Evolutionary conservation across 2,888 invertebrate species (phyloP), one percentile per base, ranked within the genome.

Genomic region (Drosophila pegasa): DNA sequence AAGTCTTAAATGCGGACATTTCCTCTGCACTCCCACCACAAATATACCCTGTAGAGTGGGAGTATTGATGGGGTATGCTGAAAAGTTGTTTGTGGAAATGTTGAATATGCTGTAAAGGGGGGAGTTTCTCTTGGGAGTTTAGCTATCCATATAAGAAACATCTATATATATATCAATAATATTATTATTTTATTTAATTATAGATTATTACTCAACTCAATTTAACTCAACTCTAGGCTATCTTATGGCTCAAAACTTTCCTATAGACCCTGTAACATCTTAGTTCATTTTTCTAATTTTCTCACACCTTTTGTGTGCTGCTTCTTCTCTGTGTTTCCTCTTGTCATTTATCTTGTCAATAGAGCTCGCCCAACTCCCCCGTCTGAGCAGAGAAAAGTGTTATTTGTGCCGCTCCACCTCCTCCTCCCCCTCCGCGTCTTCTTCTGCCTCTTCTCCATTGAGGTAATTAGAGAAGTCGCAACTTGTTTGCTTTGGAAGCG

Each of bases 311-410:
- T 38, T 37, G 40, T 55, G 64, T 67, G 70, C 38, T 20, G 9
- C 38, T 62, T 79, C 47, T 64, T 50, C 33, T 1, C n/a, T n/a
- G n/a, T 38, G 45, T 74, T 75, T 80, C 86, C 86, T 75, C 54
- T 66, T 75, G 71, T 71, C 80, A 82, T 80, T 82, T 78, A 72
- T 85, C 71, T 60, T 69, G 75, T 75, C 72, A 69, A 73, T 76
- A 55, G 58, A 16, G 38, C 45, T 55, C 47, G 35, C 27, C 45
- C 41, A 60, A 35, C 59, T 52, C 62, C 50, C 48, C 50, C 52
- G 45, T n/a, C 8, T 4, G 4, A 58, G 27, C 3, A 52, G 31
- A 61, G 61, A 22, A 31, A 62, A 50, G 48, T 41, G 40, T 62
- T 62, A 8, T 63, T 38, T 14, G 27, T 27, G 9, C n/a, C n/a